These are phyloP conservation scores for Cnemophilus loriae DNA, from an alignment of 2,113 vertebrate species.

Conservation along the genomic window DNA sequence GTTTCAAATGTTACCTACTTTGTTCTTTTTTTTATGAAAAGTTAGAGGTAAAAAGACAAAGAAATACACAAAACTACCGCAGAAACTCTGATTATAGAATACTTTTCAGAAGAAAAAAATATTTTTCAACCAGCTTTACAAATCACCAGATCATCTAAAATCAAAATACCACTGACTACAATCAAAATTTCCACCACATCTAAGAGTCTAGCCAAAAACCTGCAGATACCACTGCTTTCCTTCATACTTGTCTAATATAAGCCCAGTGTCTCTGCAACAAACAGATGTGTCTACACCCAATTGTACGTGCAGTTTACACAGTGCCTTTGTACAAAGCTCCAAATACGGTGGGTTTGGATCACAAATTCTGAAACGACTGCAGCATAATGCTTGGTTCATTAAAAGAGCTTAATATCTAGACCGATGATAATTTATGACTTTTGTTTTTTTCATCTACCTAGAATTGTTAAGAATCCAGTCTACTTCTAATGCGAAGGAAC, in stretches of 20 bases:
- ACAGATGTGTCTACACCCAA: rapidly evolving
- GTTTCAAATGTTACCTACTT: not conserved
- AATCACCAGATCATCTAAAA: not conserved
- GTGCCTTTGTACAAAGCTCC: not conserved
- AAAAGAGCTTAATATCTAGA: not conserved
- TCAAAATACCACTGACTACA: not conserved
- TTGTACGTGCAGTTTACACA: not conserved
- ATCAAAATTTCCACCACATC: not conserved
- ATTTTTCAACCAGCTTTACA: not conserved
- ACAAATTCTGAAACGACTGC: not conserved
- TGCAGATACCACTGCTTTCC: not conserved
- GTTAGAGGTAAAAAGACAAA: not conserved
- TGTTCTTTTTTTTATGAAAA: not conserved
- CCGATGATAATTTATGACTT: not conserved
- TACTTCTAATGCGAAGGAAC: not conserved
- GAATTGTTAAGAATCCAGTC: not conserved
- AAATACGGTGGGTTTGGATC: not conserved
- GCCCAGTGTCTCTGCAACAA: not conserved
- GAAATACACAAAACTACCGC: not conserved
- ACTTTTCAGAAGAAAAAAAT: not conserved
- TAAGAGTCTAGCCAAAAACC: not conserved
- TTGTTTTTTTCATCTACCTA: not conserved
- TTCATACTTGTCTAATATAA: rapidly evolving
- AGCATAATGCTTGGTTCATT: not conserved
- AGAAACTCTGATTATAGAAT: not conserved